Evolutionary conservation across 2,888 invertebrate genomes (phyloP), one percentile per base, ranked within the genome.

Genomic region (Frankliniella fusca): DNA sequence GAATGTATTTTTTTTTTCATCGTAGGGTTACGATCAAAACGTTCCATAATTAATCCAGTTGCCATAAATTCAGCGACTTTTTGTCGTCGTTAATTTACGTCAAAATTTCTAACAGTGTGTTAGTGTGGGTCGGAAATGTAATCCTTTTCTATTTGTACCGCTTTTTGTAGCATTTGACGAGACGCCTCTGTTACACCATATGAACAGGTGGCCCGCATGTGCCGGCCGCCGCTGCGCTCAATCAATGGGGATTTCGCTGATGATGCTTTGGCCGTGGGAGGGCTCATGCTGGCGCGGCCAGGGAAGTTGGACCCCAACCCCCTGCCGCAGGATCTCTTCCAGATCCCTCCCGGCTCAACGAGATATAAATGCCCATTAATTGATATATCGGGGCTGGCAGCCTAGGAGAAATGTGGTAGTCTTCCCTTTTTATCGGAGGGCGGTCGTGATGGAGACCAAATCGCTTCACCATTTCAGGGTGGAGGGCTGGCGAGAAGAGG

Each of bases 361-460:
- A 76, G 70, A 76, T 76, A 76, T 76, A 76, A 76, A 76, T 76
- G 70, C 70, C 70, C 70, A 76, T 76, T 76, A 76, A 76, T 76
- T 76, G 70, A 76, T 76, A 76, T 76, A 76, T 76, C 70, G 70
- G 70, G 8, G 15, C 61, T 7, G 61, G 20, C 61, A 61, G 61
- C 61, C 61, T 7, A n/a, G 20, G 23, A 20, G 70, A 76, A 76
- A 76, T 76, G 70, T 61, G 61, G 61, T 18, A 61, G 61, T 76
- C 70, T 76, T 76, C 10, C 70, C 70, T 11, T 23, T 11, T 76
- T 76, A 76, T 76, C 70, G 70, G 70, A 23, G 27, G 9, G 23
- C 70, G 12, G 23, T 76, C 70, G 23, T 76, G 70, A 76, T 76
- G 70, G 70, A 76, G 61, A 61, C 61, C 61, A n/a, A 61, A 61